Evolutionary conservation across 2,797 vertebrate genomes (phyloP).

Genomic region (Anguilla obscura): DNA sequence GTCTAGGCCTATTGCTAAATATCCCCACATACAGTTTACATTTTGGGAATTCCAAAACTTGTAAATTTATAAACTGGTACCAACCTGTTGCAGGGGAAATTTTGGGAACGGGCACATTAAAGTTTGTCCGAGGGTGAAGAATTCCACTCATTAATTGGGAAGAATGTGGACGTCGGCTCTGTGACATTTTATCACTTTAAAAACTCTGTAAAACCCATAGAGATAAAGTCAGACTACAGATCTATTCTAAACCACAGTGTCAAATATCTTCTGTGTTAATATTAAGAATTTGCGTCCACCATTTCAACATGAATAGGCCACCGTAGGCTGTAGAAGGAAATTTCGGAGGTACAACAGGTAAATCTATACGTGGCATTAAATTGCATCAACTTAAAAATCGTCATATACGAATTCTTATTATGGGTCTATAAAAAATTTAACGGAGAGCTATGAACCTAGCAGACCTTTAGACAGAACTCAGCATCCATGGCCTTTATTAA

Average conservation of each 20-base stretch:
- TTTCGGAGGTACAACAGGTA: not conserved
- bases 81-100: constrained; percentile 48
- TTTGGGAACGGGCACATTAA: constrained; percentile 18
- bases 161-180: constrained; percentile 45
- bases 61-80: not conserved
- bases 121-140: constrained; percentile 39
- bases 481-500: not conserved
- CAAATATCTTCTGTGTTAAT: too few relatives aligned
- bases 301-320: too few relatives aligned
- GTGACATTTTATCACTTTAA: constrained; percentile 34
- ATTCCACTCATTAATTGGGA: constrained; percentile 50
- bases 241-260: not conserved
- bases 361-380: not conserved
- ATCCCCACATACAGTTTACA: not conserved
- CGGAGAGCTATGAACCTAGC: not conserved
- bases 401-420: not conserved
- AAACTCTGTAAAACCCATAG: constrained; percentile 6
- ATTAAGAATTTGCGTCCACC: too few relatives aligned
- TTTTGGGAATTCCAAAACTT: not conserved
- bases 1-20: too few relatives aligned
- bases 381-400: not conserved
- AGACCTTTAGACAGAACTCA: not conserved
- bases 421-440: not conserved
- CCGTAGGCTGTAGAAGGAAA: not conserved
- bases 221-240: not conserved